Evolutionary conservation across 2,113 vertebrate species (phyloP).

Genomic region (Pituophis catenifer): DNA sequence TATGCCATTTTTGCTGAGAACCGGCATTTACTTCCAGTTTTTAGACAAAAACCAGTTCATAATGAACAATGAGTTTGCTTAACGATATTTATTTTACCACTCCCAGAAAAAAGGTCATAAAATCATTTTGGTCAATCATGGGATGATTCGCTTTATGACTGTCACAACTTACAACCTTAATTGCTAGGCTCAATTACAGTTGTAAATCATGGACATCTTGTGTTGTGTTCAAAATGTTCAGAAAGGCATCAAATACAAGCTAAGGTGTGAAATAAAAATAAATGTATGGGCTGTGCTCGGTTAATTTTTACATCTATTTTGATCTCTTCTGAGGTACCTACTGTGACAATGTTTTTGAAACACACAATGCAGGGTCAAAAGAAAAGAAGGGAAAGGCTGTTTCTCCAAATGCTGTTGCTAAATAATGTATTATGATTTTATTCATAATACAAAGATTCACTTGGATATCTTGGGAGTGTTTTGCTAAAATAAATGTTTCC

Average conservation of each 20-base stretch:
- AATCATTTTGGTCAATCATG: too few relatives aligned
- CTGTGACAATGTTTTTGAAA: neutral
- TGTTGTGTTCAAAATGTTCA: conserved; percentile 23
- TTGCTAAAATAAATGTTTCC: neutral
- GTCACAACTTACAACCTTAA: too few relatives aligned
- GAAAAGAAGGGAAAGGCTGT: neutral
- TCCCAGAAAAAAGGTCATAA: too few relatives aligned
- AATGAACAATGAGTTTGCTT: too few relatives aligned
- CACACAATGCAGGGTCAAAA: neutral
- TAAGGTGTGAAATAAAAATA: neutral
- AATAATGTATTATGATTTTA: neutral
- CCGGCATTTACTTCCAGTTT: too few relatives aligned
- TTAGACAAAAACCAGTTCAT: too few relatives aligned
- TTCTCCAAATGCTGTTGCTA: neutral
- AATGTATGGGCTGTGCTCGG: neutral
- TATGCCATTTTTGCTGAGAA: too few relatives aligned
- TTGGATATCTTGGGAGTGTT: conserved; percentile 7
- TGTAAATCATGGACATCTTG: too few relatives aligned
- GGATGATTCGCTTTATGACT: too few relatives aligned
- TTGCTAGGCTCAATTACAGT: too few relatives aligned
- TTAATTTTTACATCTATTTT: neutral
- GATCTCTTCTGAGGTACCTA: neutral
- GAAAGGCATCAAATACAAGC: neutral
- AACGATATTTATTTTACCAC: too few relatives aligned
- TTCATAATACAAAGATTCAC: neutral